Conservation (phyloP, 2,888 invertebrate genomes). For the Papilio gigon region DNA sequence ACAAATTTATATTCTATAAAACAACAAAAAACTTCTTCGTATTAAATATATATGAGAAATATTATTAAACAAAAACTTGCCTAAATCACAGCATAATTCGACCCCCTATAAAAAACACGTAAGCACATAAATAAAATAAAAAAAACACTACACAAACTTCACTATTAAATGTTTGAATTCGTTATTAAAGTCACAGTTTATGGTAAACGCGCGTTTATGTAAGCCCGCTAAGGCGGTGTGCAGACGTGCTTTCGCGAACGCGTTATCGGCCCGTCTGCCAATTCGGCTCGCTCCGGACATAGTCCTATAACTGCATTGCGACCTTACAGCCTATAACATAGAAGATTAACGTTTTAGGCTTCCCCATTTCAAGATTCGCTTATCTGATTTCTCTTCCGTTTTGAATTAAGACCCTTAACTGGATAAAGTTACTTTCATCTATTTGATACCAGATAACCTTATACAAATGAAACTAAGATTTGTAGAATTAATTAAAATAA, state of each 20-base stretch:
- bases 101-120: not conserved
- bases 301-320: slow-evolving; percentile 76
- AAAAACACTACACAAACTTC: slow-evolving; percentile 31
- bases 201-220: slow-evolving; percentile 55
- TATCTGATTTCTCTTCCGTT: slow-evolving; percentile 25
- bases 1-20: slow-evolving; percentile 9
- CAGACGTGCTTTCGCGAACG: slow-evolving; percentile 70
- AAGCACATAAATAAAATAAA: slow-evolving; percentile 32
- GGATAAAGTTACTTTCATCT: not conserved
- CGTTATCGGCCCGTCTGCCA: slow-evolving; percentile 71
- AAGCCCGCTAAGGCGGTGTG: slow-evolving; percentile 46
- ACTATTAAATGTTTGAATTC: slow-evolving; percentile 4
- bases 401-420: slow-evolving; percentile 3
- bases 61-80: too few relatives aligned
- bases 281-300: slow-evolving; percentile 57
- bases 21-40: not conserved
- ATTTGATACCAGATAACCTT: slow-evolving; percentile 4
- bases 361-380: slow-evolving; percentile 24
- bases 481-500: too few relatives aligned
- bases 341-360: slow-evolving; percentile 36
- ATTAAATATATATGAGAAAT: too few relatives aligned
- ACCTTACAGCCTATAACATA: slow-evolving; percentile 46
- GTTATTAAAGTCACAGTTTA: not conserved
- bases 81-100: not conserved
- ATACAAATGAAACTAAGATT: not conserved